phyloP scores from a whole-genome alignment of 2,888 invertebrate species.

The Ophion slaviceki region DNA sequence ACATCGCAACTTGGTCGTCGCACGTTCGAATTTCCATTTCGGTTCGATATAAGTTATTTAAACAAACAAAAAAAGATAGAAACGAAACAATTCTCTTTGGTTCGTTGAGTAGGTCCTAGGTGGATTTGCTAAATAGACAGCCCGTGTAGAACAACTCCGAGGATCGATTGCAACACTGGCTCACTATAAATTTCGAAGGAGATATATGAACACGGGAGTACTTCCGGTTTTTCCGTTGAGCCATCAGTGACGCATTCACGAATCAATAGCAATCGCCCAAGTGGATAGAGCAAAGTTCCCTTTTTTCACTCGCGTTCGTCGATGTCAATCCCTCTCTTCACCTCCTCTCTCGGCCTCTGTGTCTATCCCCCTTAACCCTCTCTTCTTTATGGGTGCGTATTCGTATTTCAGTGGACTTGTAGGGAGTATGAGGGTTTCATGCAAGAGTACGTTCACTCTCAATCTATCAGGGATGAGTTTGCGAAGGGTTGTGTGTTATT shows the following conservation, averaged over 20 bases:
- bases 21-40: neutral
- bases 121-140: neutral
- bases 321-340: conserved; percentile 22
- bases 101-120: neutral
- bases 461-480: conserved; percentile 62
- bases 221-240: conserved; percentile 57
- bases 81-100: neutral
- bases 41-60: neutral
- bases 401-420: conserved; percentile 27
- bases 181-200: conserved; percentile 43
- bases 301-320: conserved; percentile 45
- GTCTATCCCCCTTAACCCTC: neutral
- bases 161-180: conserved; percentile 48
- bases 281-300: conserved; percentile 43
- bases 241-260: conserved; percentile 58
- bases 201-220: conserved; percentile 36
- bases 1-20: neutral
- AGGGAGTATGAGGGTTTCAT: conserved; percentile 50
- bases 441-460: conserved; percentile 60
- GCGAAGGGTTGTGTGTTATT: conserved; percentile 47
- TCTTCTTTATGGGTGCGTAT: conserved; percentile 10
- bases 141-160: neutral
- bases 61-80: neutral
- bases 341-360: conserved; percentile 12
- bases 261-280: conserved; percentile 49